A percentile compares a stretch with the other conserved stretches of the same genome.
phyloP scores from a whole-genome alignment of 2,797 vertebrate species.

The Mormyrus proboscirostris region DNA sequence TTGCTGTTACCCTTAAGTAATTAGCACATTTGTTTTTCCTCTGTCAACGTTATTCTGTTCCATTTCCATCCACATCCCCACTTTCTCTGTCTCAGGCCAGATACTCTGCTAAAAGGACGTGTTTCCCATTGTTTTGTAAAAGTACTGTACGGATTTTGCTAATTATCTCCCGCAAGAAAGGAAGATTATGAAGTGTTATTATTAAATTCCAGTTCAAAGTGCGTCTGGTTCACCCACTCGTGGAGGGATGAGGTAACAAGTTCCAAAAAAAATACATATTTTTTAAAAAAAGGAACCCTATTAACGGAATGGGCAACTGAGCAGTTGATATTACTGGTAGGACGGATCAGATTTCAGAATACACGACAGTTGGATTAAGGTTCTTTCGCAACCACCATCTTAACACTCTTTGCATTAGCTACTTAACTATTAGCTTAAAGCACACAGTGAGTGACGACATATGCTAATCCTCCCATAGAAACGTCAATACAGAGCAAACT shows the following conservation, averaged over 20 bases:
- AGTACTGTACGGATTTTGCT: not conserved
- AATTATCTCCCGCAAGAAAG: not conserved
- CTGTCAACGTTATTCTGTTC: not conserved
- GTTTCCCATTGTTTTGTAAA: not conserved
- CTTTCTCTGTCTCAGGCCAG: not conserved
- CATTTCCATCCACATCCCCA: not conserved
- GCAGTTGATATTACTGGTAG: not conserved
- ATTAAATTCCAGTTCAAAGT: not conserved
- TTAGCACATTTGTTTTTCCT: not conserved
- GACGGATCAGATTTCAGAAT: not conserved
- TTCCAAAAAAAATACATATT: not conserved
- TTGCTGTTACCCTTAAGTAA: not conserved
- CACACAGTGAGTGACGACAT: not conserved
- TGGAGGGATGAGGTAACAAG: not conserved
- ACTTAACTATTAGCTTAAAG: not conserved
- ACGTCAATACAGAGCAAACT: not conserved
- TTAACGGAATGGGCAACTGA: not conserved
- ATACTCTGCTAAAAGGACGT: not conserved
- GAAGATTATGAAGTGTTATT: not conserved
- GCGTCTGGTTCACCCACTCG: not conserved
- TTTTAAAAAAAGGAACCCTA: not conserved
- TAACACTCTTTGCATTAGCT: not conserved
- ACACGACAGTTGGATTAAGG: not conserved
- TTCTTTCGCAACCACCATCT: not conserved
- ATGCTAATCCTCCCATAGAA: not conserved